These are phyloP conservation scores for Drosophila trapezifrons DNA, from an alignment of 1,140 invertebrate species.

Conservation along the genomic window DNA sequence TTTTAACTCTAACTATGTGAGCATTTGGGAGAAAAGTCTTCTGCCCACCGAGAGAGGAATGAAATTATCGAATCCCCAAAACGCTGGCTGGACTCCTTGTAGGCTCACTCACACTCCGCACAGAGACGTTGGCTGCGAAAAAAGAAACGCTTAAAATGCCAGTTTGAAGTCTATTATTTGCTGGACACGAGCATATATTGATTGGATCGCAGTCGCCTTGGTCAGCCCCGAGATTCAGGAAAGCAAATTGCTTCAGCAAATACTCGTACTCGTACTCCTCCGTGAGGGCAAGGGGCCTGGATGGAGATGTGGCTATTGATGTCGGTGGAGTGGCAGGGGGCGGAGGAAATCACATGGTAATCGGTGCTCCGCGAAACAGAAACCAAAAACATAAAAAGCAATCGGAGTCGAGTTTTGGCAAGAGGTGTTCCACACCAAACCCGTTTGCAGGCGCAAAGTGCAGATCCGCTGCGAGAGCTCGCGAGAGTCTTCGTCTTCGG, in stretches of 20 bases:
- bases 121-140: constrained; percentile 15
- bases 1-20: constrained; percentile 62
- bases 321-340: constrained; percentile 1
- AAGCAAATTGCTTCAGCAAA: constrained; percentile 80
- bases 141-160: constrained; percentile 69
- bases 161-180: constrained; percentile 83
- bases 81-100: constrained; percentile 12
- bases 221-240: constrained; percentile 32
- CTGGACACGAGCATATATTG: constrained; percentile 84
- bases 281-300: constrained; percentile 9
- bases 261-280: constrained; percentile 50
- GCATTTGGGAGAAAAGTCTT: constrained; percentile 60
- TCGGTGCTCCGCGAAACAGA: constrained; percentile 64
- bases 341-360: constrained; percentile 74
- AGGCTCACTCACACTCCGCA: constrained; percentile 18
- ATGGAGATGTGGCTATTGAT: constrained; percentile 22
- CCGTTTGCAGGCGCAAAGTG: constrained; percentile 53
- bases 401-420: constrained; percentile 12
- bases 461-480: constrained; percentile 22
- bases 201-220: constrained; percentile 74
- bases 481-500: constrained; percentile 17
- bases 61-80: constrained; percentile 45
- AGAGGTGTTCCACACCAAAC: constrained; percentile 38
- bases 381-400: constrained; percentile 38
- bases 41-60: constrained; percentile 62